These are phyloP conservation scores for Podiceps cristatus DNA, from an alignment of 2,113 vertebrate species.

Conservation along the genomic window DNA sequence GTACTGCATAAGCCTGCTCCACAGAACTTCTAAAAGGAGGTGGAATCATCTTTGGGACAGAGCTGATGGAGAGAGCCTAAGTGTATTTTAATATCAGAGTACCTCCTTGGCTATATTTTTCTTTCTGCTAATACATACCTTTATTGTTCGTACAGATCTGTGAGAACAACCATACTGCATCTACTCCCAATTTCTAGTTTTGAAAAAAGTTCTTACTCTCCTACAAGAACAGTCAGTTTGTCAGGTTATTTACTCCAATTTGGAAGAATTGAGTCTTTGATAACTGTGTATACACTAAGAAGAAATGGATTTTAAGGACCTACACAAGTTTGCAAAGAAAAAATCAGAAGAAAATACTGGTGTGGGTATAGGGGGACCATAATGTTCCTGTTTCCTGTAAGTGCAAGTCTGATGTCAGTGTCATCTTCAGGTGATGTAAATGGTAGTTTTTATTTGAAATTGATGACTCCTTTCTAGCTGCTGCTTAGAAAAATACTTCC, in stretches of 20 bases:
- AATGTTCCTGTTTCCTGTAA: neutral
- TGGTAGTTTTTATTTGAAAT: neutral
- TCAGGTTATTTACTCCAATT: neutral
- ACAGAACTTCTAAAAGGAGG: slow-evolving; percentile 53
- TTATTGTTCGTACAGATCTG: neutral
- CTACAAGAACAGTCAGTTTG: neutral
- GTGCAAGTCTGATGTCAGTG: neutral
- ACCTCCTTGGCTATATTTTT: neutral
- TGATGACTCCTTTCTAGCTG: neutral
- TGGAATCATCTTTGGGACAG: neutral
- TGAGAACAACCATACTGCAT: neutral
- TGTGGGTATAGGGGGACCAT: neutral
- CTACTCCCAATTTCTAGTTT: neutral
- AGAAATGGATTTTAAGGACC: neutral
- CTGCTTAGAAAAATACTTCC: neutral
- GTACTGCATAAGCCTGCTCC: neutral
- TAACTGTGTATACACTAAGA: neutral
- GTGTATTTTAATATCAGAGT: neutral
- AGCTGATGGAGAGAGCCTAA: slow-evolving; percentile 80
- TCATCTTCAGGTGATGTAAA: neutral
- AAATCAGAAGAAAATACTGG: neutral
- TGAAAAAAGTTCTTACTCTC: neutral
- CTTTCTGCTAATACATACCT: neutral
- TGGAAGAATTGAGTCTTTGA: neutral
- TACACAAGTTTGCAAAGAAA: neutral